Evolutionary conservation across 2,888 invertebrate genomes (phyloP).

Genomic region (Phanerotoma sp.): DNA sequence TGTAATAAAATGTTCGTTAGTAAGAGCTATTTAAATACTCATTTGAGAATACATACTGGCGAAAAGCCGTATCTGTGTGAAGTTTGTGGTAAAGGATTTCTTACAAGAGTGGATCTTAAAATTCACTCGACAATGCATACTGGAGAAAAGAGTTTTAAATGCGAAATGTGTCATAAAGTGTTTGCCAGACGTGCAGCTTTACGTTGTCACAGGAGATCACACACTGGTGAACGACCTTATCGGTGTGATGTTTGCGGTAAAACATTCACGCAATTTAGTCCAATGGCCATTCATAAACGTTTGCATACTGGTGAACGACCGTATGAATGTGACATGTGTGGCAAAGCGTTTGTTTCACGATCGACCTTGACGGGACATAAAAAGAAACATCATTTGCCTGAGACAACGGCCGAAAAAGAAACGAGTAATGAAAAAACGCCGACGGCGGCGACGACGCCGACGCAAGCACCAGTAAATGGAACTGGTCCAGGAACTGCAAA

Average conservation of each 20-base stretch:
- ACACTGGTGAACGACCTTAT: constrained; percentile 64
- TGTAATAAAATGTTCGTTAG: constrained; percentile 66
- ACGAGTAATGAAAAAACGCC: constrained; percentile 26
- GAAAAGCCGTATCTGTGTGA: constrained; percentile 66
- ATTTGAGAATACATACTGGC: constrained; percentile 63
- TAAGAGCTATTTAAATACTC: constrained; percentile 64
- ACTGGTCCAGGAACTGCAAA: constrained; percentile 32
- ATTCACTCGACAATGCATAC: constrained; percentile 66
- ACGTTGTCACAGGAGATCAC: constrained; percentile 62
- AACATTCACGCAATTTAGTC: constrained; percentile 67
- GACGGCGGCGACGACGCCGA: constrained; percentile 10
- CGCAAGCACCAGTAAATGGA: constrained; percentile 27
- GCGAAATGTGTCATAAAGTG: constrained; percentile 65
- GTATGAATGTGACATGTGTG: constrained; percentile 64
- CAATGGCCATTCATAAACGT: constrained; percentile 66
- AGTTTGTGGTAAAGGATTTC: constrained; percentile 64
- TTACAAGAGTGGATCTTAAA: constrained; percentile 63
- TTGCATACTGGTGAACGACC: constrained; percentile 66
- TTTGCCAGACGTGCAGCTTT: constrained; percentile 65
- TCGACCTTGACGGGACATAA: constrained; percentile 65
- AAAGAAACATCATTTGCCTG: constrained; percentile 58
- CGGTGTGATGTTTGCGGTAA: constrained; percentile 65
- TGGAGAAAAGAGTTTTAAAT: constrained; percentile 65
- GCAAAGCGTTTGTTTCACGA: constrained; percentile 62
- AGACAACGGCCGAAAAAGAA: constrained; percentile 35